A percentile compares a stretch with the other conserved stretches of the same genome.
Conservation (phyloP, 2,888 invertebrate genomes). For the Itoplectis maculator region DNA sequence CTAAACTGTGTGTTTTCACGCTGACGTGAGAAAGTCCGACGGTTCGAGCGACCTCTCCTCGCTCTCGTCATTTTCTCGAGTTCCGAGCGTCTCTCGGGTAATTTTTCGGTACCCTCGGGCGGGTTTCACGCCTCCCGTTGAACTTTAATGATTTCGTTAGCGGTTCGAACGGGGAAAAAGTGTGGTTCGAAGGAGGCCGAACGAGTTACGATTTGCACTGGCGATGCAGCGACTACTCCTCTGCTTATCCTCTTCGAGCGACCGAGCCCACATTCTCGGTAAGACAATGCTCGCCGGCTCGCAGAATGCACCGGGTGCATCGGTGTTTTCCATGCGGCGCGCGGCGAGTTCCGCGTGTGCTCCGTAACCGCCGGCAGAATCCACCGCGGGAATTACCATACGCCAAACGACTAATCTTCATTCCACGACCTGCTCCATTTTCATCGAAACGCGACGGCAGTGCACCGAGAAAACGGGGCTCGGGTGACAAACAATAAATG, state of each 20-base stretch:
- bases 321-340: slow-evolving; percentile 42
- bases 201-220: slow-evolving; percentile 40
- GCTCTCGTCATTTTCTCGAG: not conserved
- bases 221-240: slow-evolving; percentile 37
- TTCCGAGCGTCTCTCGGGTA: not conserved
- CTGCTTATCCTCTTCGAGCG: slow-evolving; percentile 47
- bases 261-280: slow-evolving; percentile 65
- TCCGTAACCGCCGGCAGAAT: slow-evolving; percentile 23
- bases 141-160: slow-evolving; percentile 22
- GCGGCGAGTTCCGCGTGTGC: not conserved
- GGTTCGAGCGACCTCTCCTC: not conserved
- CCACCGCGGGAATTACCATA: slow-evolving; percentile 53
- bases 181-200: slow-evolving; percentile 36
- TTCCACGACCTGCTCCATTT: slow-evolving; percentile 61
- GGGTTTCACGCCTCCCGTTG: slow-evolving; percentile 11
- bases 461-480: no score
- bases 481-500: no score
- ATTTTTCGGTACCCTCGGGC: slow-evolving; percentile 25
- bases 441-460: slow-evolving; percentile 29
- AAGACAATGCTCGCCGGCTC: slow-evolving; percentile 55
- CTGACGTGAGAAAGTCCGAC: slow-evolving; percentile 12
- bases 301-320: slow-evolving; percentile 31
- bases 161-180: slow-evolving; percentile 10
- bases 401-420: slow-evolving; percentile 44
- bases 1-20: not conserved